Evolutionary conservation across 2,797 vertebrate species (phyloP), one percentile per base, ranked within the genome.

Genomic region (Podarcis siculus): DNA sequence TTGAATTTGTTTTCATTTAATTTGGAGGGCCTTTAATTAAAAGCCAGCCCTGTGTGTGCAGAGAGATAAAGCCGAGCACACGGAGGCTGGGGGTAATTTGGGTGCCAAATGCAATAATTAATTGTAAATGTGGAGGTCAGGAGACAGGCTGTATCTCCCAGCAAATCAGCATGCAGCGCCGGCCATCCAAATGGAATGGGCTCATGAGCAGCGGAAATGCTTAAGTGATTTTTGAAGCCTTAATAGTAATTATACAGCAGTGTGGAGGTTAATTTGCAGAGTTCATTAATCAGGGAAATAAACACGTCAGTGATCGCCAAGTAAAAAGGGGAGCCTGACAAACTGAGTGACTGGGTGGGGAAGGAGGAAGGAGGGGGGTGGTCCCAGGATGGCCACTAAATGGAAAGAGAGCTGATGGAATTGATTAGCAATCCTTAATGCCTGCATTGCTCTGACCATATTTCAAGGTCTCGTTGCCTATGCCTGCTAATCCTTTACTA

Each of bases 1-100:
- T 97, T 97, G 96, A 97, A 97, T 97, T 97, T 97, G 96, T 96
- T 97, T 97, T 96, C 97, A 96, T 97, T 97, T 97, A 96, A 97
- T 97, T 97, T 96, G 95, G 95, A 97, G 96, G 95, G 93, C 96
- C 95, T 97, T 97, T 97, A 97, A 97, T 97, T 97, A 97, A 97
- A 97, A 97, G 96, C 94, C 94, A 96, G 93, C 93, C 93, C 93
- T 93, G 95, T 96, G 96, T 97, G 96, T 94, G 95, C 91, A 30
- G 94, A 94, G 96, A 97, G 97, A 97, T 97, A 97, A 97, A 97
- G 95, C 94, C 17, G 69, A 94, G 94, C 94, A 96, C 94, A 87
- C 89, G 90, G 91, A 95, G 94, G 95, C 93, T 77, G 30, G 95
- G 95, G 96, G 95, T 96, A 96, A 97, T 96, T 95, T 96, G 95